Evolutionary conservation across 2,113 vertebrate species (phyloP), one percentile per base, ranked within the genome.

Genomic region (Leptosomus discolor): DNA sequence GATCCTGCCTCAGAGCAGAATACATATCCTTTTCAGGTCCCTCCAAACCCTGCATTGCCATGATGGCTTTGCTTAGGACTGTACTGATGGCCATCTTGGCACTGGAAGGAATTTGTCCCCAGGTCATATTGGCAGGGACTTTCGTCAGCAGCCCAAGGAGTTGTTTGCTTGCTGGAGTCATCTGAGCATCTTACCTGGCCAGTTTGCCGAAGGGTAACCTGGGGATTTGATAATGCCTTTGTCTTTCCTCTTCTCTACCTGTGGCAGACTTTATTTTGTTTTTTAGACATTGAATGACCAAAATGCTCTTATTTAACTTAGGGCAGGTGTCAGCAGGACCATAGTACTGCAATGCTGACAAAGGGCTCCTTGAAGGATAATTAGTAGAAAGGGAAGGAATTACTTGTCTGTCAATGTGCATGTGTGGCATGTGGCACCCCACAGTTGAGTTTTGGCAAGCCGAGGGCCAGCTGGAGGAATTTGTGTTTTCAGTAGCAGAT

Each of bases 381-480:
- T 43, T 50, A 79, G 58, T 63, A 19, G 46, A 37, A 63, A 74
- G 39, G 13, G n/a, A 88, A 76, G 36, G 30, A 86, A 45, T 14
- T 64, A 21, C 43, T 75, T 1, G 1, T 76, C 46, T 39, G 21
- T 70, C 15, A 23, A 4, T 34, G 17, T 43, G 36, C 7, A 1
- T 11, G 9, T 69, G 14, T 83, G 34, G 34, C 15, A 8, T 41
- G 41, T 78, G 32, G 56, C 80, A 88, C 18, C 36, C 29, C 29
- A 37, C 32, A 43, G 26, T 2, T 32, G 79, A 77, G 36, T 57
- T 93, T 71, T 61, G 43, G 79, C 46, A 71, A 90, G 46, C 36
- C 0, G 1, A 67, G 56, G 37, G 11, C 9, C 29, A 81, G 15
- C 36, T 0, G 0, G 16, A 53, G 32, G 43, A 21, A 61, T 46